These are phyloP conservation scores for Aurelia sp. DNA, from an alignment of 30 jellyfish, hydroid and myxozoan genomes.

Conservation along the genomic window DNA sequence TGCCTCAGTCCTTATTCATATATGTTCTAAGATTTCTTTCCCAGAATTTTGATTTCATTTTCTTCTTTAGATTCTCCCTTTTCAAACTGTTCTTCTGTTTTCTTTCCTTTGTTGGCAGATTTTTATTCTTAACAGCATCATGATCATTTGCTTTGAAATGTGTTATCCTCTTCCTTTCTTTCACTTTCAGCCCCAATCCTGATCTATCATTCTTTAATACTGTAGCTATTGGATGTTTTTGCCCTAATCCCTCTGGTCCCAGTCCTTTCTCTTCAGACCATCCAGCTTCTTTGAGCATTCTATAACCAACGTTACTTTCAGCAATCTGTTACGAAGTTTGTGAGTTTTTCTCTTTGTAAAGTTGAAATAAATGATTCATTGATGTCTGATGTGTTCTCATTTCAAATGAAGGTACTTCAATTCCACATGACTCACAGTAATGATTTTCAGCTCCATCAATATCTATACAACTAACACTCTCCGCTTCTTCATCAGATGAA, in stretches of 20 bases:
- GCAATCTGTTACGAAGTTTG: slow-evolving; percentile 56
- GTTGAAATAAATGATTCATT: slow-evolving; percentile 74
- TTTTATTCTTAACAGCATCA: slow-evolving; percentile 3
- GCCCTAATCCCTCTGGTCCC: slow-evolving; percentile 87
- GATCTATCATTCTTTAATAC: slow-evolving; percentile 67
- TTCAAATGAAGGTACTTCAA: not conserved
- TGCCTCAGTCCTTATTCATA: slow-evolving; percentile 20
- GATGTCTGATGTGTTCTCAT: slow-evolving; percentile 69
- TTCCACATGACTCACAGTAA: slow-evolving; percentile 44
- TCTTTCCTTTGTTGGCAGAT: not conserved
- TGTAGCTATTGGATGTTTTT: slow-evolving; percentile 77
- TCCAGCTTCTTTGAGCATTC: slow-evolving; percentile 85
- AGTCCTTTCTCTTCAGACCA: slow-evolving; percentile 85
- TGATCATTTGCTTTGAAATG: slow-evolving; percentile 67
- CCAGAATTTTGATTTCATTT: slow-evolving; percentile 56
- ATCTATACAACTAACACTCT: not conserved
- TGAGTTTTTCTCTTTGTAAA: slow-evolving; percentile 15
- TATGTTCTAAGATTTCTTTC: slow-evolving; percentile 69
- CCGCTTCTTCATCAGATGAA: not conserved
- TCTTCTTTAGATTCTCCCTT: slow-evolving; percentile 5
- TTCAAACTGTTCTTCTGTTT: slow-evolving; percentile 5
- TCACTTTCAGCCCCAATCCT: slow-evolving; percentile 74
- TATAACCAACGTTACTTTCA: slow-evolving; percentile 78
- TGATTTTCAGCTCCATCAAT: not conserved
- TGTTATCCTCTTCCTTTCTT: slow-evolving; percentile 34